Evolutionary conservation across 2,888 invertebrate species (phyloP), one percentile per base, ranked within the genome.

Genomic region (Ceramica pisi): DNA sequence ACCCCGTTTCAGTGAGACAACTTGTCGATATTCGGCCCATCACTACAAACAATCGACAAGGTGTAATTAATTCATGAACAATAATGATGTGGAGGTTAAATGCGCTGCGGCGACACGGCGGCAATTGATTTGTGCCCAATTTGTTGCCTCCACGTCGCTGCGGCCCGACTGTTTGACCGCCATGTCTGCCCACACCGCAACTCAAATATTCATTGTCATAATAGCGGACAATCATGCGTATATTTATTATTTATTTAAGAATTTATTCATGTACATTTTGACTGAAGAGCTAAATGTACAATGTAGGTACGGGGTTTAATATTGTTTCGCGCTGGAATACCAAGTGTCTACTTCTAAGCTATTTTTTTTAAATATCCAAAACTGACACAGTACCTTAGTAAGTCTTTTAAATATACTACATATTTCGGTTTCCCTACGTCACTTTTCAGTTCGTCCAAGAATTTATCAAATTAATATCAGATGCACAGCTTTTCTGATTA

Each of bases 1-100:
- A n/a, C 7, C 19, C 16, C 44, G 48, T 48, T 48, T n/a, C 8
- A n/a, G 21, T 21, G 6, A 46, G 6, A 19, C 23, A 7, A 10
- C 19, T 56, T 62, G 72, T 72, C 82, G 82, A 71, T 57, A 59
- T 1, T 38, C 4, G 10, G 21, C 59, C 51, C 91, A 81, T 71
- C 90, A 84, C 92, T 91, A 90, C 5, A 71, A 77, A 84, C 88
- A 90, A 89, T 92, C 91, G 91, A 92, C 91, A 92, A 92, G 88
- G 88, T 92, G 93, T 95, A 92, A 94, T 94, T 95, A 95, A 95
- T 95, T 95, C 92, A 95, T 94, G 91, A 89, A 83, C 91, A 88
- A 90, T 95, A 94, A 95, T 95, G 93, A 95, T 83, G 86, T 84
- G 73, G 74, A 72, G 71, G 64, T 67, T 63, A 53, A 64, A 87